Evolutionary conservation across 2,113 vertebrate genomes (phyloP).

Genomic region (Machaerirhynchus nigripectus): DNA sequence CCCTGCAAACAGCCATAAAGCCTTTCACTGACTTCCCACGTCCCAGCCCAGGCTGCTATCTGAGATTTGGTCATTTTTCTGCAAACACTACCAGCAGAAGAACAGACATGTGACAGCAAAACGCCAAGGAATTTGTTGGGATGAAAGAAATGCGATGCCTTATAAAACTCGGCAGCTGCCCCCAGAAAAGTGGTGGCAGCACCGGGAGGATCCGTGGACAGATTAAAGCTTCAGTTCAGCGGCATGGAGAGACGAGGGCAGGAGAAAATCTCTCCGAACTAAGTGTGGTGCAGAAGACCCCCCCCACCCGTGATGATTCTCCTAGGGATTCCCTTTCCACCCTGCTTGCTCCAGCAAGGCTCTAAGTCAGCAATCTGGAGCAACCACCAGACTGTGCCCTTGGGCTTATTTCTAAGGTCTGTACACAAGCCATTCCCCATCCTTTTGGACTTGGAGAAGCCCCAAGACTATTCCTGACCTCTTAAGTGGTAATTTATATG

Average conservation of each 20-base stretch:
- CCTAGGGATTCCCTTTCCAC: neutral
- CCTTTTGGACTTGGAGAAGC: neutral
- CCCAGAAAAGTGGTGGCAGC: rapidly evolving
- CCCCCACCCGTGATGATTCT: neutral
- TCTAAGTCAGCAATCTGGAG: neutral
- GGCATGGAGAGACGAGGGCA: rapidly evolving
- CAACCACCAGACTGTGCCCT: neutral
- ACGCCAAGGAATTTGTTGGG: neutral
- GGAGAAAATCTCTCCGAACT: neutral
- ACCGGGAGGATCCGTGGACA: rapidly evolving
- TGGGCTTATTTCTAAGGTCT: neutral
- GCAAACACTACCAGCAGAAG: neutral
- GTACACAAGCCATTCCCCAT: neutral
- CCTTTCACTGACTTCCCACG: neutral
- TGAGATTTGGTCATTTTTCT: neutral
- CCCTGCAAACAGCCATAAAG: neutral
- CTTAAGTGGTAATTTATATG: neutral
- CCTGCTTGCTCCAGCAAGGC: neutral
- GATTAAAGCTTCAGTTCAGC: neutral
- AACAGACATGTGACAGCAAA: neutral
- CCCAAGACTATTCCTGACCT: neutral
- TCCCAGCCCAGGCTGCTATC: neutral
- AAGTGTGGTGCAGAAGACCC: rapidly evolving
- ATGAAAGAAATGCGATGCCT: neutral
- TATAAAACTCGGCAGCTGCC: neutral